These are phyloP conservation scores for Eupithecia subumbrata DNA, from an alignment of 2,888 invertebrate species.

Conservation along the genomic window DNA sequence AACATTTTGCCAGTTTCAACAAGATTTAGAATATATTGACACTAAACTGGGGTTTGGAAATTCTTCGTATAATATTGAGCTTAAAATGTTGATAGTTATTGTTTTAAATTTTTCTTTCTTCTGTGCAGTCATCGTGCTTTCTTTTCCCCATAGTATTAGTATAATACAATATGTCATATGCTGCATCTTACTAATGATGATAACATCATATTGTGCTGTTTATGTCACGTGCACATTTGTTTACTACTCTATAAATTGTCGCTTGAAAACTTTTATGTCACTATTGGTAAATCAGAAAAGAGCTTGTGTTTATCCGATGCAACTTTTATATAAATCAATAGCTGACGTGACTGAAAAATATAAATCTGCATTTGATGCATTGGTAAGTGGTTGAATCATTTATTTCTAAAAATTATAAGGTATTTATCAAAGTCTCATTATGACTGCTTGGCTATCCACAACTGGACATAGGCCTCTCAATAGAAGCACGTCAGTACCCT, in stretches of 20 bases:
- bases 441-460: background rate
- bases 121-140: no score
- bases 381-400: background rate
- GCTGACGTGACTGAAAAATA: background rate
- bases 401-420: background rate
- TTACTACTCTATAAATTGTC: background rate
- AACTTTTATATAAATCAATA: background rate
- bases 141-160: no score
- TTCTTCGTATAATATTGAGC: background rate
- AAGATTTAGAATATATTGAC: background rate
- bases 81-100: background rate
- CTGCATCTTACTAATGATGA: background rate
- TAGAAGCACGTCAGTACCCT: background rate
- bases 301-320: background rate
- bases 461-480: background rate
- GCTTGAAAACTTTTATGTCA: background rate
- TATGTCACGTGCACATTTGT: background rate
- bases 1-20: constrained; percentile 7
- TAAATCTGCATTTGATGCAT: background rate
- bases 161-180: background rate
- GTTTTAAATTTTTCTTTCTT: background rate
- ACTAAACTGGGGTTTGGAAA: background rate
- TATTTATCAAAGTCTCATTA: no score
- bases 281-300: background rate
- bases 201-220: background rate